Base-by-base conservation (phyloP, 2,113 vertebrate genomes). In the Galemys pyrenaicus region DNA sequence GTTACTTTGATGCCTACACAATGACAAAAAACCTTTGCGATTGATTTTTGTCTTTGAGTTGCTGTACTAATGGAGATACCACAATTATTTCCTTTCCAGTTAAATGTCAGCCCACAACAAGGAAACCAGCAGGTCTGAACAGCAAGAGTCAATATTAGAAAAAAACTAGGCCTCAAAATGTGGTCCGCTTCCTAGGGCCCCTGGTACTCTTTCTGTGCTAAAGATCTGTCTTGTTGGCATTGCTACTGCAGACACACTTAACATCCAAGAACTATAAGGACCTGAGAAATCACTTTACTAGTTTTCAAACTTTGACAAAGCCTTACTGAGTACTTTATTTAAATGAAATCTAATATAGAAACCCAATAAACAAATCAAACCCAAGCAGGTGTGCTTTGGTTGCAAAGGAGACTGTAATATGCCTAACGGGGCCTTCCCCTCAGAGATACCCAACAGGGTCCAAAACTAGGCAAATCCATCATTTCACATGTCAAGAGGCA, bases 41-140 rank as follows among this genome's bases (percentile, higher is more conserved):
- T 46, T 89, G 41, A 68, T 86, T 75, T 91, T 74, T 64, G 32
- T 79, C 54, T 87, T 87, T 37, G 41, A 70, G n/a, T 73, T 44
- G 28, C 28, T 44, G 9, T 84, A 87, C 87, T 92, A 60, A 71
- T 49, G 30, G 35, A 62, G 75, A 87, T 64, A 20, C 19, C 46
- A 89, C 75, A 91, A 15, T 91, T 85, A 71, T 79, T 96, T 89
- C 70, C 92, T 89, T 75, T 80, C n/a, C 17, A 41, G 64, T 89
- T 94, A 91, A 95, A 91, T 91, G 70, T 84, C 92, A 96, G 70
- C 41, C 71, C 54, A 54, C 16, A 26, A 93, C 56, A 92, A 92
- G 78, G 68, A 94, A 88, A 85, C 41, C 88, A 73, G 81, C 41
- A 78, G 89, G 41, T 68, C 62, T 37, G 28, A 84, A 85, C 41